Evolutionary conservation across 2,888 invertebrate genomes (phyloP), one percentile per base, ranked within the genome.

Genomic region (Rhabditoides inermis): DNA sequence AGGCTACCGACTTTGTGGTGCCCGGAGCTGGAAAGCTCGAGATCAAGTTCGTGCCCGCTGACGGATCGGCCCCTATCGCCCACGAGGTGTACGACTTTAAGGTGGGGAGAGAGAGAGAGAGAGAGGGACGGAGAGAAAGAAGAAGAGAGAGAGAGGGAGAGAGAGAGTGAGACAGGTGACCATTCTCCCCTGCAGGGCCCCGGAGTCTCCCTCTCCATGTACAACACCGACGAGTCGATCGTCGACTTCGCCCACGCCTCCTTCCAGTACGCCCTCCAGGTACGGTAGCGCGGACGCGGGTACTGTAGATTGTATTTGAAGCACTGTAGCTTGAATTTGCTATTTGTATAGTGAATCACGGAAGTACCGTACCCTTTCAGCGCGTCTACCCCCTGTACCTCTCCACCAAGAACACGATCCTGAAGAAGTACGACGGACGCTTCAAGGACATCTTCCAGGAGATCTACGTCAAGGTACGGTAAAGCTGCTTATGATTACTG

Each of bases 1-100:
- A 89, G 80, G 94, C 94, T 0, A 90, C 90, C 15, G 95, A 98
- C 79, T 91, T 94, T 79, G 83, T 95, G 12, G 88, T 95, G 0
- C 91, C 92, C 46, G 86, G 87, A 5, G 84, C 85, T 46, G 95
- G 95, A 26, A 88, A 85, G 76, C 80, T 98, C 35, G 87, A 89
- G 75, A 81, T 95, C 50, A 83, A 84, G 26, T 95, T 85, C 81
- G 86, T 85, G 0, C 60, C 63, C 3, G 68, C 60, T 6, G 65
- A 63, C 40, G 68, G 67, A 42, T 49, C 51, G 27, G 44, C 32
- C 10, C 35, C 48, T 7, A 59, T 69, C 47, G 30, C 27, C 22
- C 55, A 53, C 32, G 61, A 65, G 41, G 68, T 70, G 20, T 69
- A 62, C 55, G 56, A 68, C 44, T 69, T 69, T 56, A 58, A 64